phyloP scores from a whole-genome alignment of 2,113 vertebrate genomes.

The Suricata suricatta region DNA sequence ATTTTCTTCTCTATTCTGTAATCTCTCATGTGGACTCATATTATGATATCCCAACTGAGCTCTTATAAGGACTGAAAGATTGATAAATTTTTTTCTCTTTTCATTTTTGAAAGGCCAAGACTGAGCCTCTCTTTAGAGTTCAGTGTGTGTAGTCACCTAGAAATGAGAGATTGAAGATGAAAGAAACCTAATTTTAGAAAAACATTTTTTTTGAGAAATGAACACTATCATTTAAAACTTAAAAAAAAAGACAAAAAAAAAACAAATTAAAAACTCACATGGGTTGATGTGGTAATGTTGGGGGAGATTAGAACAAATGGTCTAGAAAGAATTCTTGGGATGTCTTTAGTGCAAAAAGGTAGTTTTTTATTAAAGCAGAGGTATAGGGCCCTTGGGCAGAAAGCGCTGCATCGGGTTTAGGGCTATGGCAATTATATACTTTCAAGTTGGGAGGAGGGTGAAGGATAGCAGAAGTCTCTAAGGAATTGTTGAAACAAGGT shows the following conservation, averaged over 20 bases:
- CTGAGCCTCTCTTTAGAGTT: background rate
- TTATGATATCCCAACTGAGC: background rate
- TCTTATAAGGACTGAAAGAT: background rate
- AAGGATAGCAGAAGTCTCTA: no score
- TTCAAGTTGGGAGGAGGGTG: no score
- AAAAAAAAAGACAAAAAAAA: background rate
- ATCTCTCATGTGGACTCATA: background rate
- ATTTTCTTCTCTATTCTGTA: background rate
- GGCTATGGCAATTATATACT: no score
- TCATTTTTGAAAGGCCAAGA: background rate
- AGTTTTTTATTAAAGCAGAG: no score
- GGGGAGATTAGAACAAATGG: no score
- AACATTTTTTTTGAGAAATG: background rate
- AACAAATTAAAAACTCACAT: background rate
- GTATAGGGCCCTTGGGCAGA: no score
- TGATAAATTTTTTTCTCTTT: constrained; percentile 35
- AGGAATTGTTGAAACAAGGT: no score
- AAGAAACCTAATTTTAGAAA: background rate
- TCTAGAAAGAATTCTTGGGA: no score
- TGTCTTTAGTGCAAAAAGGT: no score
- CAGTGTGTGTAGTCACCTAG: background rate
- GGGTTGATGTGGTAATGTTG: background rate
- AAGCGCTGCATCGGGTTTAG: no score
- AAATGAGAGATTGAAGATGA: background rate
- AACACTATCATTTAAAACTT: background rate